Base-by-base conservation (phyloP, 2,113 vertebrate genomes). In the Ciconia stormi region DNA sequence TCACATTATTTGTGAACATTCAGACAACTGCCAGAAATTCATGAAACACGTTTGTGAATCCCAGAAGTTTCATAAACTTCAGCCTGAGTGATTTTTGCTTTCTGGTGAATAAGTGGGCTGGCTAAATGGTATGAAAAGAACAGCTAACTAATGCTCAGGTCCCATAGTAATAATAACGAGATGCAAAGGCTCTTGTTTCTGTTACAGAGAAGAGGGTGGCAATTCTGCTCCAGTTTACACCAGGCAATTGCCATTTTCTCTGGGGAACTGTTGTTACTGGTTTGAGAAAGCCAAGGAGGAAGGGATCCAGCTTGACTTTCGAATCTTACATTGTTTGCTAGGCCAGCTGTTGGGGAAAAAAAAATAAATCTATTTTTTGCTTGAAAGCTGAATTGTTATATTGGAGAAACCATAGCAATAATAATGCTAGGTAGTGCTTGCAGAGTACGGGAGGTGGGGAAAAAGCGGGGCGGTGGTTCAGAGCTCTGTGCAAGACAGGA, bases 31-130 rank as follows among this genome's bases (percentile, higher is more conserved):
- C 93, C 96, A 97, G 91, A 93, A 96, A 96, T 90, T 71, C 91
- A 94, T 29, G 58, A 87, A 95, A 96, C 95, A 93, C 71, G 42
- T 97, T 95, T 95, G 96, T 81, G 87, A 93, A 95, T 96, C 97
- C 95, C 96, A 91, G 56, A 95, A 94, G 94, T 94, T 97, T 90
- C 89, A 97, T 97, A 96, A 96, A 95, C 87, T 94, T 96, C 87
- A 93, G 78, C 55, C 67, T 59, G 78, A 93, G 81, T 71, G 73
- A 87, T 92, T 92, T 95, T 95, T 93, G 38, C 81, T 93, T 97
- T 96, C 89, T 96, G 94, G 87, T 89, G 89, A 86, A 30, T 70
- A 82, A 94, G 53, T 38, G 87, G 91, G 73, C 50, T 97, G 73
- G 49, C 81, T 90, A 13, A 87, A 90, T 0, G 1, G 38, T 42